Percentiles rank a stretch among this genome's conserved stretches.
Evolutionary conservation across 23 tunicate species (phyloP).

Genomic region (Diplosoma virens): DNA sequence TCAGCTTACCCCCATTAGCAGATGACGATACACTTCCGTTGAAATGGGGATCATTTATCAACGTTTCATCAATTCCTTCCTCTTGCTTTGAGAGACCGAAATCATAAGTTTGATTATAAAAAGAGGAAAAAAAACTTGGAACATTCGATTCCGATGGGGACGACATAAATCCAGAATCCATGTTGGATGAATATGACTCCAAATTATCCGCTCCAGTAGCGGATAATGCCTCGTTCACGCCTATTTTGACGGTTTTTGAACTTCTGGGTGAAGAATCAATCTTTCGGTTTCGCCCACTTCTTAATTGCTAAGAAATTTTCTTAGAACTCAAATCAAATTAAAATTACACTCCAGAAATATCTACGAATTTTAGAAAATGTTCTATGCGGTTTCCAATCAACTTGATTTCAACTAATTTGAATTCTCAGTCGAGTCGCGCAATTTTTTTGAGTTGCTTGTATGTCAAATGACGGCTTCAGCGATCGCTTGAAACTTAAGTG

Average conservation of each 20-base stretch:
- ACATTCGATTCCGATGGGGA: conserved; percentile 25
- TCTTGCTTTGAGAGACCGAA: neutral
- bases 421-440: too few relatives aligned
- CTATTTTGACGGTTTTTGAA: conserved; percentile 33
- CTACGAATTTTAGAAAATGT: too few relatives aligned
- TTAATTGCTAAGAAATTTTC: too few relatives aligned
- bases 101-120: conserved; percentile 20
- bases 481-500: too few relatives aligned
- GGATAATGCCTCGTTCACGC: conserved; percentile 36
- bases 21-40: conserved; percentile 33
- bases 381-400: too few relatives aligned
- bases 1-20: conserved; percentile 30
- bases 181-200: conserved; percentile 17
- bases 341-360: too few relatives aligned
- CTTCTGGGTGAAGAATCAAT: neutral
- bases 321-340: too few relatives aligned
- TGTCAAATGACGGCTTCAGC: too few relatives aligned
- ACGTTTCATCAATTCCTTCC: conserved; percentile 17
- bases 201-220: conserved; percentile 32
- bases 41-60: neutral
- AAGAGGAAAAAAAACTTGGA: conserved; percentile 30
- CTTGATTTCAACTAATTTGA: too few relatives aligned
- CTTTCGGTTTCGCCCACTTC: too few relatives aligned
- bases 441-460: too few relatives aligned
- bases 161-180: conserved; percentile 38